Percentiles rank a stretch among this genome's conserved stretches.
phyloP scores from a whole-genome alignment of 2,888 invertebrate species.

The Melieria crassipennis region DNA sequence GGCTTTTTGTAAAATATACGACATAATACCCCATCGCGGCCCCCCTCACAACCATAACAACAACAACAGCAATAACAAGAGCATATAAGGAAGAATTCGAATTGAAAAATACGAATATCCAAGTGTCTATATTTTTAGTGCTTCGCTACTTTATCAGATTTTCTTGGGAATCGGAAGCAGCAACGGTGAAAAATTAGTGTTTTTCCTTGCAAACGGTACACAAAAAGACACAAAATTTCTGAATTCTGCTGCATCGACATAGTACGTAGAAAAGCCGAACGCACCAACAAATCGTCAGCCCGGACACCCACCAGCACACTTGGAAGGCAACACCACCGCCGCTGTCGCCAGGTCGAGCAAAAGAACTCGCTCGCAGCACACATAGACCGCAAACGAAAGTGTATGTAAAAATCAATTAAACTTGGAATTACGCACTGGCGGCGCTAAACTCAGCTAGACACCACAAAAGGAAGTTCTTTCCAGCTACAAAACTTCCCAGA shows the following conservation, averaged over 20 bases:
- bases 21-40: no score
- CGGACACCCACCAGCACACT: neutral
- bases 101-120: conserved; percentile 1
- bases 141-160: no score
- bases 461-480: no score
- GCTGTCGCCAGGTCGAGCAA: neutral
- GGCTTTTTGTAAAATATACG: no score
- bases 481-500: no score
- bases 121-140: neutral
- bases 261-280: neutral
- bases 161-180: no score
- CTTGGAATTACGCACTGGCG: conserved; percentile 33
- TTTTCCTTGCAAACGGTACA: no score
- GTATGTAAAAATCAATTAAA: conserved; percentile 49
- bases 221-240: no score
- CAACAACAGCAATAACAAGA: neutral
- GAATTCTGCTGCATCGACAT: no score
- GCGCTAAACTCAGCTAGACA: no score
- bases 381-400: neutral
- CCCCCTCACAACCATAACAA: neutral
- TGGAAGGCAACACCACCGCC: neutral
- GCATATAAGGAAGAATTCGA: neutral
- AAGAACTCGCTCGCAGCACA: neutral
- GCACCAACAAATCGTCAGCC: neutral
- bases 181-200: no score